Evolutionary conservation across 1,140 invertebrate genomes (phyloP).

Genomic region (Nebria ingens): DNA sequence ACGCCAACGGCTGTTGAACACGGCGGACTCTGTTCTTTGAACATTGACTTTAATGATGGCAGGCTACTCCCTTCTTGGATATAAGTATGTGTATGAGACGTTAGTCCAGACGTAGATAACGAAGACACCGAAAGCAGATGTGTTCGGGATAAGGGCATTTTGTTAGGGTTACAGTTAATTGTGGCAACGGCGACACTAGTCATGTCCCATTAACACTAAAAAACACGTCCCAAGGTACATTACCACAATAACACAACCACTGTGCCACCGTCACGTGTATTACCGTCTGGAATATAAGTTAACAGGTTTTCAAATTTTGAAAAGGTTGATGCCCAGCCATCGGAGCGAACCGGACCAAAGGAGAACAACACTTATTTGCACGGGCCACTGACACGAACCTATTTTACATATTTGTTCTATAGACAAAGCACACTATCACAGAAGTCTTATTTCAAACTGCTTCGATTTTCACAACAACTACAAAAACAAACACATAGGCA

Average conservation of each 20-base stretch:
- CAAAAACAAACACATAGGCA: background rate
- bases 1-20: constrained; percentile 20
- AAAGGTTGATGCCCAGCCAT: constrained; percentile 28
- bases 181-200: constrained; percentile 29
- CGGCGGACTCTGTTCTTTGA: constrained; percentile 29
- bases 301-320: constrained; percentile 18
- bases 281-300: background rate
- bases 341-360: constrained; percentile 19
- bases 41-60: constrained; percentile 27
- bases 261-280: background rate
- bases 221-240: constrained; percentile 9
- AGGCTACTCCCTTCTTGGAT: constrained; percentile 28
- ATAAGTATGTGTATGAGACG: constrained; percentile 22
- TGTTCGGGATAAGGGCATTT: constrained; percentile 33
- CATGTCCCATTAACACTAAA: constrained; percentile 24
- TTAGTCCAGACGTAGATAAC: background rate
- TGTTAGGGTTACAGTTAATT: constrained; percentile 21
- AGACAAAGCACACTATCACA: background rate
- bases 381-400: constrained; percentile 3
- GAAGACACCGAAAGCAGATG: constrained; percentile 29
- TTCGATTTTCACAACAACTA: background rate
- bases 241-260: background rate
- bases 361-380: background rate
- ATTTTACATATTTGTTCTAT: background rate
- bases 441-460: background rate